Evolutionary conservation across 1,140 invertebrate species (phyloP).

Genomic region (Belonocnema kinseyi): DNA sequence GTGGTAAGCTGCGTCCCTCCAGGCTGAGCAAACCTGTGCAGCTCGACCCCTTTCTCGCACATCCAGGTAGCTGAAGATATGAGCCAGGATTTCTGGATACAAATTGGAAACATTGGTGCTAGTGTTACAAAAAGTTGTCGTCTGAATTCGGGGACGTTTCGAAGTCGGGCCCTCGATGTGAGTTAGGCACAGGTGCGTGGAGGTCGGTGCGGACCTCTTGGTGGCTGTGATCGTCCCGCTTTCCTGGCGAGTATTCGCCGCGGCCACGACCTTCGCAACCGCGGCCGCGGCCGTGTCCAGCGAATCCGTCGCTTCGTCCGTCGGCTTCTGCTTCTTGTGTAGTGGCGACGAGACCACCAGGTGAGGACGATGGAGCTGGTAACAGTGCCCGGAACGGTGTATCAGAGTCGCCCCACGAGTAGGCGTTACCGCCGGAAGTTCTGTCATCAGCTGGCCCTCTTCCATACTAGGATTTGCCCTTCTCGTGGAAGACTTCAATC

Average conservation of each 20-base stretch:
- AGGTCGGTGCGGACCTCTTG: slow-evolving; percentile 56
- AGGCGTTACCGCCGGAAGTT: slow-evolving; percentile 69
- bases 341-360: slow-evolving; percentile 66
- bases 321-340: slow-evolving; percentile 62
- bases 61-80: slow-evolving; percentile 93
- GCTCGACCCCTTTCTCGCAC: slow-evolving; percentile 92
- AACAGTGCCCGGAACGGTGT: slow-evolving; percentile 70
- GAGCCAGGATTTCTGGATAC: slow-evolving; percentile 93
- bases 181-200: slow-evolving; percentile 41
- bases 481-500: slow-evolving; percentile 3
- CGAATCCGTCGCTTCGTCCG: slow-evolving; percentile 60
- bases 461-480: slow-evolving; percentile 52
- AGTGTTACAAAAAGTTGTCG: slow-evolving; percentile 55
- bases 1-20: slow-evolving; percentile 94
- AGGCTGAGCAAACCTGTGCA: slow-evolving; percentile 91
- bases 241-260: slow-evolving; percentile 46
- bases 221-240: slow-evolving; percentile 53
- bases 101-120: slow-evolving; percentile 90
- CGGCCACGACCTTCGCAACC: slow-evolving; percentile 73
- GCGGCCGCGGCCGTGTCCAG: slow-evolving; percentile 74
- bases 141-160: slow-evolving; percentile 41
- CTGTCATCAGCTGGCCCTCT: slow-evolving; percentile 72
- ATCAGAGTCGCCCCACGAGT: slow-evolving; percentile 66
- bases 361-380: slow-evolving; percentile 72
- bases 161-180: slow-evolving; percentile 43